Evolutionary conservation across 2,888 invertebrate species (phyloP).

Genomic region (Gymnocheta viridis): DNA sequence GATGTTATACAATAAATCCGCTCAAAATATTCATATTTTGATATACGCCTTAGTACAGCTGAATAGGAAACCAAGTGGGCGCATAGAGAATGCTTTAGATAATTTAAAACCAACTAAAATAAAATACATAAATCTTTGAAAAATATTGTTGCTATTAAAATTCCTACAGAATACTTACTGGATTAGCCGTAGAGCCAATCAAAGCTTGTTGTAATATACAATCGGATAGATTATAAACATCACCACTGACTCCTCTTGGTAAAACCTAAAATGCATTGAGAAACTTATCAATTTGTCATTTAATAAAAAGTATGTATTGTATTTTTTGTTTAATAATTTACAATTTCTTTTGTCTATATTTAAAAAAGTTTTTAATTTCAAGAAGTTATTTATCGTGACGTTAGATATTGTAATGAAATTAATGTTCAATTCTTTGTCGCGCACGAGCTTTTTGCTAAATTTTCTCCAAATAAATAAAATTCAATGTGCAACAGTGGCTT

Average conservation of each 20-base stretch:
- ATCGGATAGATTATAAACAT: conserved; percentile 95
- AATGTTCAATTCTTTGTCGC: conserved; percentile 72
- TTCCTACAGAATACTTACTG: conserved; percentile 72
- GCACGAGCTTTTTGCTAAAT: conserved; percentile 70
- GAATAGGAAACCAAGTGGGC: conserved; percentile 95
- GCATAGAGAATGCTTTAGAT: conserved; percentile 94
- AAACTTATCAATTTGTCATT: conserved; percentile 48
- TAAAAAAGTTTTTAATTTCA: conserved; percentile 54
- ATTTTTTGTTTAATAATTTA: background rate
- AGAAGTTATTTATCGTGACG: conserved; percentile 65
- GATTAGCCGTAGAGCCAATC: conserved; percentile 95
- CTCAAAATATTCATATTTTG: conserved; percentile 93
- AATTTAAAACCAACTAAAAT: conserved; percentile 91
- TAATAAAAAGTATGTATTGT: background rate
- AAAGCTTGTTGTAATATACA: conserved; percentile 96
- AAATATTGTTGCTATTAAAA: background rate
- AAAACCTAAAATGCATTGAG: conserved; percentile 83
- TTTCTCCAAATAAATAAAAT: conserved; percentile 59
- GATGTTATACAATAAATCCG: conserved; percentile 94
- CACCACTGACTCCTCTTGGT: conserved; percentile 95
- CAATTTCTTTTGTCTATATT: conserved; percentile 47
- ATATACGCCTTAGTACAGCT: conserved; percentile 92
- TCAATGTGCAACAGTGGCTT: conserved; percentile 64
- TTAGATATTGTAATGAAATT: conserved; percentile 60
- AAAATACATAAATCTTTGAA: background rate